phyloP scores from a whole-genome alignment of 1,140 invertebrate species.

The Drosophila aff. region DNA sequence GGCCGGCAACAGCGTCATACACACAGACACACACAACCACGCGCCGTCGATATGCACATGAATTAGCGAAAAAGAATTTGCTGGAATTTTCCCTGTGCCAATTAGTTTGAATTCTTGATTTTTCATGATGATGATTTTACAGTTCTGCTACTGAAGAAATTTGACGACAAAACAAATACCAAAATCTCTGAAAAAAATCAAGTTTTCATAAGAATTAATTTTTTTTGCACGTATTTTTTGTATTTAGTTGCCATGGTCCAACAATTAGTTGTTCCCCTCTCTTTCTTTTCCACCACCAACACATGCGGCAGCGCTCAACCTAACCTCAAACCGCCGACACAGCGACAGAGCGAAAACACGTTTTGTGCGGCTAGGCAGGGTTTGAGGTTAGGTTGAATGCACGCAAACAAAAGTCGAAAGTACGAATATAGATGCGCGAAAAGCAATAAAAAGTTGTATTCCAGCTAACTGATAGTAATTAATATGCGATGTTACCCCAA shows the following conservation, averaged over 20 bases:
- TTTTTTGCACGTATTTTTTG: slow-evolving; percentile 57
- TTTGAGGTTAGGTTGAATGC: slow-evolving; percentile 68
- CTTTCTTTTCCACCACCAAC: slow-evolving; percentile 18
- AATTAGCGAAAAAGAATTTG: slow-evolving; percentile 46
- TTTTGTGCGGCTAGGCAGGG: slow-evolving; percentile 30
- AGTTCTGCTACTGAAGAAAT: slow-evolving; percentile 85
- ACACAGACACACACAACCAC: slow-evolving; percentile 35
- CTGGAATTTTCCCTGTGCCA: slow-evolving; percentile 72
- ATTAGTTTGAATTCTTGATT: slow-evolving; percentile 57
- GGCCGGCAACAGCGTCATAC: slow-evolving; percentile 70
- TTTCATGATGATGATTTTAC: slow-evolving; percentile 76
- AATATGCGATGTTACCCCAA: slow-evolving; percentile 14
- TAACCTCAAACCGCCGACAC: slow-evolving; percentile 45
- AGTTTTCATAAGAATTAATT: slow-evolving; percentile 24
- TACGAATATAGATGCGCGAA: slow-evolving; percentile 26
- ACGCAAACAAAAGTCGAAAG: slow-evolving; percentile 60
- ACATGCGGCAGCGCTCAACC: slow-evolving; percentile 29
- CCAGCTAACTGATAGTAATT: slow-evolving; percentile 41
- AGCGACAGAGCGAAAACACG: slow-evolving; percentile 29
- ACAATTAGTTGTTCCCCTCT: slow-evolving; percentile 47
- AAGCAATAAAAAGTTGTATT: slow-evolving; percentile 24
- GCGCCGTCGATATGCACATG: slow-evolving; percentile 32
- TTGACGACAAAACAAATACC: slow-evolving; percentile 84
- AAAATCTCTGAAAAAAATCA: slow-evolving; percentile 81
- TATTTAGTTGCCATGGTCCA: slow-evolving; percentile 53